Conservation (phyloP, 2,888 invertebrate species). For the Drosophila silvestris region DNA sequence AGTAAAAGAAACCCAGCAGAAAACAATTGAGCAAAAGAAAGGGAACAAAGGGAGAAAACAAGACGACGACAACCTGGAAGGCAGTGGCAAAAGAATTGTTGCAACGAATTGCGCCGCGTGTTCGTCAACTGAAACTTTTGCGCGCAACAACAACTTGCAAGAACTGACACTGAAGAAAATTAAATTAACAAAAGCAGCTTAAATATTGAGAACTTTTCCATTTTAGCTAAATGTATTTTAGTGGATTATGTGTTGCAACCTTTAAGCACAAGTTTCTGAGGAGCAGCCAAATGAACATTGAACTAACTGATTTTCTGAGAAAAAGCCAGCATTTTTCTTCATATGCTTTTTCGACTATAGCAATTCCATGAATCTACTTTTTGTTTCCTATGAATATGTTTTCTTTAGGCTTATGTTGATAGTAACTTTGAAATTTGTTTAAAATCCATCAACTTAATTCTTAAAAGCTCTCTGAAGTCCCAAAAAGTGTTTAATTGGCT, state of each 20-base stretch:
- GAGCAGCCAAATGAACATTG: background rate
- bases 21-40: constrained; percentile 12
- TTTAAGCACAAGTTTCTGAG: too few relatives aligned
- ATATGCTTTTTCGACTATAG: background rate
- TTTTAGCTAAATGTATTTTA: background rate
- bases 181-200: background rate
- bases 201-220: background rate
- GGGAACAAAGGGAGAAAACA: constrained; percentile 8
- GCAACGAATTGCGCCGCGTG: constrained; percentile 46
- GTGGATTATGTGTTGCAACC: too few relatives aligned
- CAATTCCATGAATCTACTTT: background rate
- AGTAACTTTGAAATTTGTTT: background rate
- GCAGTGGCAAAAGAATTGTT: constrained; percentile 54
- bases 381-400: background rate
- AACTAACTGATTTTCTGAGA: background rate
- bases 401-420: background rate
- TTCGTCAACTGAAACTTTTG: constrained; percentile 65
- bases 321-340: background rate
- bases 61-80: constrained; percentile 24
- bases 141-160: constrained; percentile 2
- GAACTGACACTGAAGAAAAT: constrained; percentile 33
- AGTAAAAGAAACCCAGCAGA: constrained; percentile 47
- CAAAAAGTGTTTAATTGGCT: background rate
- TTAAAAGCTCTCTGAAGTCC: background rate
- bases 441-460: background rate